Evolutionary conservation across 2,888 invertebrate genomes (phyloP).

Genomic region (Sminthurinus aureus): DNA sequence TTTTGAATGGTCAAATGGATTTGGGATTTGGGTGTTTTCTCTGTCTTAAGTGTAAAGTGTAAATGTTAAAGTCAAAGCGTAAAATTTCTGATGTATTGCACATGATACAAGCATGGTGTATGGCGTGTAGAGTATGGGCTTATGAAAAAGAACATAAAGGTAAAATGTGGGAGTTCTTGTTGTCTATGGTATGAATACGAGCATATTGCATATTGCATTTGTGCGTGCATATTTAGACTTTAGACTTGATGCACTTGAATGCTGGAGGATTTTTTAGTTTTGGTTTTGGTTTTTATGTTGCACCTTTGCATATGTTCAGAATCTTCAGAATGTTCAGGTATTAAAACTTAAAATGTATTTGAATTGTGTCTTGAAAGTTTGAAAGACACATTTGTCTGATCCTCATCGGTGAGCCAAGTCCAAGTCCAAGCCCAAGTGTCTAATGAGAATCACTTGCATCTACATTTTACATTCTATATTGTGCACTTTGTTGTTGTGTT

Average conservation of each 20-base stretch:
- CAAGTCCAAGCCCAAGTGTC: slow-evolving; percentile 18
- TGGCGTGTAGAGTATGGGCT: background rate
- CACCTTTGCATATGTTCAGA: slow-evolving; percentile 34
- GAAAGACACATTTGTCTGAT: slow-evolving; percentile 3
- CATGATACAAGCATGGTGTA: too few relatives aligned
- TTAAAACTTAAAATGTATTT: slow-evolving; percentile 11
- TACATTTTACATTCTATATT: background rate
- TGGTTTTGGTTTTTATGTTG: slow-evolving; percentile 2
- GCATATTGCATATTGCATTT: background rate
- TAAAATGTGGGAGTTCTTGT: background rate
- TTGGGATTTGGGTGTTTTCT: slow-evolving; percentile 24
- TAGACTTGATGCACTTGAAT: background rate
- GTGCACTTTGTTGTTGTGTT: too few relatives aligned
- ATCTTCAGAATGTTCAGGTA: slow-evolving; percentile 23
- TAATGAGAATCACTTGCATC: slow-evolving; percentile 32
- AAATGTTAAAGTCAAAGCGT: slow-evolving; percentile 1
- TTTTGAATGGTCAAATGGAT: slow-evolving; percentile 12
- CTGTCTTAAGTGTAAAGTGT: slow-evolving; percentile 1
- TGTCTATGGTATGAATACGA: background rate
- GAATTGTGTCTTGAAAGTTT: background rate
- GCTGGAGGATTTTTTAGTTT: background rate
- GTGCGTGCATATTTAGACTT: background rate
- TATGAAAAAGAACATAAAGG: too few relatives aligned
- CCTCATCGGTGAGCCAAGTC: background rate
- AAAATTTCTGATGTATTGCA: background rate